Evolutionary conservation across 1,140 invertebrate genomes (phyloP).

Genomic region (Oppia nitens): DNA sequence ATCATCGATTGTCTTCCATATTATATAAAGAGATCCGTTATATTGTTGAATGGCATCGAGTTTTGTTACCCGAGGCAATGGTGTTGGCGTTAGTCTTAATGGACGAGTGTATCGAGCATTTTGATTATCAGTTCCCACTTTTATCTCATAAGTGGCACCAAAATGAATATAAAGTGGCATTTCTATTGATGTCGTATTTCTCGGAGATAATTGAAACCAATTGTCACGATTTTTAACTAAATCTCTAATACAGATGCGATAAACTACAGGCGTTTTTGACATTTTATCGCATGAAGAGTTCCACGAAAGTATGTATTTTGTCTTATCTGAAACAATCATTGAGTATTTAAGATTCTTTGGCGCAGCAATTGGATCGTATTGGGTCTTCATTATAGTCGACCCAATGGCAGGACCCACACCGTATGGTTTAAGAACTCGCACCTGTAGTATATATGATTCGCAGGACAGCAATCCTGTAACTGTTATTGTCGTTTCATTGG

Average conservation of each 20-base stretch:
- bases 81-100: neutral
- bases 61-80: neutral
- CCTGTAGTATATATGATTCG: constrained; percentile 49
- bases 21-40: neutral
- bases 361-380: constrained; percentile 32
- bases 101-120: constrained; percentile 5
- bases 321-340: neutral
- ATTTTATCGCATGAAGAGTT: constrained; percentile 16
- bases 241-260: constrained; percentile 2
- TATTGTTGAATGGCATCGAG: neutral
- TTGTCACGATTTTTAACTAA: neutral
- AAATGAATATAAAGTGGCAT: constrained; percentile 10
- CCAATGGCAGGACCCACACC: constrained; percentile 43
- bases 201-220: constrained; percentile 3
- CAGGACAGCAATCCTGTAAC: constrained; percentile 47
- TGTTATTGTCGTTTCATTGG: constrained; percentile 37
- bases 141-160: constrained; percentile 6
- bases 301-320: constrained; percentile 5
- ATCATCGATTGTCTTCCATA: constrained; percentile 11
- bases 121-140: neutral
- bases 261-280: neutral
- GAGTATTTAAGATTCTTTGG: constrained; percentile 19
- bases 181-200: constrained; percentile 1
- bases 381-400: constrained; percentile 38
- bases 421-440: constrained; percentile 44